A percentile compares a stretch with the other conserved stretches of the same genome.
Conservation (phyloP, 2,888 invertebrate species). For the Dyspetes luteomarginatus region DNA sequence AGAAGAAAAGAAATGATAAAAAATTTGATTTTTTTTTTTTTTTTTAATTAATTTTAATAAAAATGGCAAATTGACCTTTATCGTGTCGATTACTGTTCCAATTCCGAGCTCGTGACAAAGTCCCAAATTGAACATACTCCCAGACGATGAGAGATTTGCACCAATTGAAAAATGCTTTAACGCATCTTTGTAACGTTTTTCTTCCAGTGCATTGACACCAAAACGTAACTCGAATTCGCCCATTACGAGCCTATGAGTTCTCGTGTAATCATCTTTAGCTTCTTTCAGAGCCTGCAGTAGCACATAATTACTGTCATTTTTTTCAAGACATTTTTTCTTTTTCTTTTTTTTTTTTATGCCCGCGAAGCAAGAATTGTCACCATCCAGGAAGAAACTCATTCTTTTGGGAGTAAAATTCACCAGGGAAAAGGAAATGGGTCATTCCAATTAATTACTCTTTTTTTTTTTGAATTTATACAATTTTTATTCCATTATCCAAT, state of each 20-base stretch:
- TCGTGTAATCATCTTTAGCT: constrained; percentile 75
- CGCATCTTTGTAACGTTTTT: constrained; percentile 85
- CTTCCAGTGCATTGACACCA: constrained; percentile 86
- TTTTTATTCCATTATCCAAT: constrained; percentile 29
- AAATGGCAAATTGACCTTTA: constrained; percentile 82
- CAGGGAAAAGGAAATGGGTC: not conserved
- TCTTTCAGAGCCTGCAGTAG: constrained; percentile 74
- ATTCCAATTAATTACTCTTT: not conserved
- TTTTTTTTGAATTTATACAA: not conserved
- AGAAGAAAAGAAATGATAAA: constrained; percentile 35
- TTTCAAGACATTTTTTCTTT: not conserved
- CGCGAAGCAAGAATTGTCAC: not conserved
- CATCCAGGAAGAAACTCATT: not conserved
- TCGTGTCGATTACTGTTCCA: constrained; percentile 86
- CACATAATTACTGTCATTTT: constrained; percentile 1
- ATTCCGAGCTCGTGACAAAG: constrained; percentile 89
- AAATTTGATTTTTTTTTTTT: not conserved
- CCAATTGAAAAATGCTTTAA: constrained; percentile 85
- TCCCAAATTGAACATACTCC: constrained; percentile 88
- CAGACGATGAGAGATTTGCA: constrained; percentile 86
- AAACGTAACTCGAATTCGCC: constrained; percentile 87
- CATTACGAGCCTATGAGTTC: constrained; percentile 84
- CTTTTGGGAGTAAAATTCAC: not conserved
- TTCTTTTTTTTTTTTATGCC: not conserved
- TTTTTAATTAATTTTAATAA: not conserved